Base-by-base conservation (phyloP, 2,113 vertebrate species). In the Psilopsiagon aymara region DNA sequence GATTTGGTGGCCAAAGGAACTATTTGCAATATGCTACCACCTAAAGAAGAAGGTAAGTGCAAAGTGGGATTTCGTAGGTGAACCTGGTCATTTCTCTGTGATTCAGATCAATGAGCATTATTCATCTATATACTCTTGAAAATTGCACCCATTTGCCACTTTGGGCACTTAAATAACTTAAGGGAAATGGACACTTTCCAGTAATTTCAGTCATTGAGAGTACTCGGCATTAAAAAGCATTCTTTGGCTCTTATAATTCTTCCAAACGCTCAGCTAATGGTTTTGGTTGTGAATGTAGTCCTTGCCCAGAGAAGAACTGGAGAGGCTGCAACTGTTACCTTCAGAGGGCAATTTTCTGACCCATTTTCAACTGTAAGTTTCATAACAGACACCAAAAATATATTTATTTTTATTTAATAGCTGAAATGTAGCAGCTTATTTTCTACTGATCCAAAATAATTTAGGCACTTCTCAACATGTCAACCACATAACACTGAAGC, bases 151-250 rank as follows among this genome's bases (percentile, higher is more conserved):
- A 91, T 95, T 92, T 95, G 74, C 89, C 66, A 85, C 70, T 95
- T 87, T 37, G 66, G 81, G 52, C 81, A 91, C 89, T 95, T 94
- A 92, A 92, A 90, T 91, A 86, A 90, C 88, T 95, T 84, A 71
- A 82, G 57, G 77, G 86, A 95, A 96, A 95, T 89, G 80, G 91
- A 84, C 1, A 0, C 66, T 82, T 96, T 94, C 86, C 86, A 95
- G 91, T 95, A 96, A 96, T 94, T 95, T 92, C 93, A 92, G 77
- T 76, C 86, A 82, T 25, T 73, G 89, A 96, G 69, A 91, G 74
- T 95, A 91, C 91, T 95, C 77, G 86, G 43, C 92, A 75, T 84
- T 94, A 94, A 94, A 94, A 94, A 35, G 24, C 11, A 5, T 93
- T 70, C 62, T 68, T 86, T 84, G 29, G 67, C 57, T 84, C 62